Conservation (phyloP, 2,888 invertebrate species). For the Tetragonula carbonaria region DNA sequence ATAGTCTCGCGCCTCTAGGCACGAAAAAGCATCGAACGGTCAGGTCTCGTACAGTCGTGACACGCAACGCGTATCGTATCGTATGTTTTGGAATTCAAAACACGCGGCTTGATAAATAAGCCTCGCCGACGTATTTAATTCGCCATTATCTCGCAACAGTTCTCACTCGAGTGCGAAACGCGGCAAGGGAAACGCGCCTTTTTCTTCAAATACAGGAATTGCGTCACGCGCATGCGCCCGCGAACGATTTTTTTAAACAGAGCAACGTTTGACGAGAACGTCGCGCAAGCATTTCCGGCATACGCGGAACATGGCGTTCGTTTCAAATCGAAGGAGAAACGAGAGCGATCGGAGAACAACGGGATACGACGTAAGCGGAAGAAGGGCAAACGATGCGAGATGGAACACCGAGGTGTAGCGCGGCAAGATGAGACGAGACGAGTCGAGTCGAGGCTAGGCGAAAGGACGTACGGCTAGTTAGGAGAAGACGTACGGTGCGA, state of each 20-base stretch:
- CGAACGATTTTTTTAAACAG: not conserved
- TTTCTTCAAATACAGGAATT: not conserved
- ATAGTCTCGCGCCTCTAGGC: no score
- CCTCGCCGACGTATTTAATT: not conserved
- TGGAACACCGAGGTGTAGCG: not conserved
- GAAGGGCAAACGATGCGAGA: not conserved
- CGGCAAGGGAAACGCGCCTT: not conserved
- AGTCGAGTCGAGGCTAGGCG: constrained; percentile 29
- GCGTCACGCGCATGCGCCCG: not conserved
- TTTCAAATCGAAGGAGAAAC: not conserved
- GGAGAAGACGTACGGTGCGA: constrained; percentile 1
- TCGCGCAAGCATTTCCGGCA: no score
- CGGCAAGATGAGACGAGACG: not conserved
- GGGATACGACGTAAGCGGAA: not conserved
- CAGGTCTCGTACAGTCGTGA: no score
- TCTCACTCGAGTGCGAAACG: not conserved
- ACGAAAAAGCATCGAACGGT: no score
- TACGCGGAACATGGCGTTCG: not conserved
- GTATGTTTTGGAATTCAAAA: not conserved
- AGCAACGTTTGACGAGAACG: no score
- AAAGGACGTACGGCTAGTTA: constrained; percentile 40
- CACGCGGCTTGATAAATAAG: no score
- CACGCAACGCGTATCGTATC: no score
- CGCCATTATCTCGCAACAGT: not conserved
- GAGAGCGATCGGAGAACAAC: not conserved